Evolutionary conservation across 2,888 invertebrate species (phyloP).

Genomic region (Hecatera dysodea): DNA sequence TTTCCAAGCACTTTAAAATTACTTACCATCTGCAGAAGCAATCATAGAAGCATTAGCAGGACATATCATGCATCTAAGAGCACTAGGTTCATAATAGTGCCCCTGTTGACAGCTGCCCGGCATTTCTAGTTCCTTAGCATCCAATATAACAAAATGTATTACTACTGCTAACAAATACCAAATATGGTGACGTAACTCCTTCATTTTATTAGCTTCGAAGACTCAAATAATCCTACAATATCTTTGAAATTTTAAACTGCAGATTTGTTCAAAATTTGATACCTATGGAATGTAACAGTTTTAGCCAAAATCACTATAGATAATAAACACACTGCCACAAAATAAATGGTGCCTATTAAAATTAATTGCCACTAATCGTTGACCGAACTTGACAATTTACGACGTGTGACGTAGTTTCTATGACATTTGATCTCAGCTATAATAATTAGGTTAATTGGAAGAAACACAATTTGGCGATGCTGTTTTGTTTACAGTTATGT

Average conservation of each 20-base stretch:
- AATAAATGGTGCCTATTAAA: slow-evolving; percentile 44
- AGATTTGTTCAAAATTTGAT: neutral
- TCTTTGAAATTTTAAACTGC: neutral
- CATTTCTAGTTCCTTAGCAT: slow-evolving; percentile 67
- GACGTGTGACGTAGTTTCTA: slow-evolving; percentile 27
- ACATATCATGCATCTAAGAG: slow-evolving; percentile 78
- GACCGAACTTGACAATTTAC: slow-evolving; percentile 20
- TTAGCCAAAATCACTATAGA: slow-evolving; percentile 1
- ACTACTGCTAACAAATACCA: slow-evolving; percentile 14
- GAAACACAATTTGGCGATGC: slow-evolving; percentile 43
- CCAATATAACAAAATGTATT: slow-evolving; percentile 2
- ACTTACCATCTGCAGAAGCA: slow-evolving; percentile 81
- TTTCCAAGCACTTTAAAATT: too few relatives aligned
- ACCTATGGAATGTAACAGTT: neutral
- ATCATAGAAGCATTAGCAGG: slow-evolving; percentile 80
- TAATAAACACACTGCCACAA: slow-evolving; percentile 10
- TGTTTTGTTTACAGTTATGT: slow-evolving; percentile 61
- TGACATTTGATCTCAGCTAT: slow-evolving; percentile 54
- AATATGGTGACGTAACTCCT: slow-evolving; percentile 12
- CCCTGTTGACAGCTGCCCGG: slow-evolving; percentile 75
- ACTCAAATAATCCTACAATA: neutral
- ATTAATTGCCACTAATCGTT: slow-evolving; percentile 38
- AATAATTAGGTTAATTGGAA: slow-evolving; percentile 50
- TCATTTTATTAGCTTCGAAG: slow-evolving; percentile 14
- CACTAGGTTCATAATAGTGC: slow-evolving; percentile 80